Evolutionary conservation across 2,888 invertebrate genomes (phyloP), one percentile per base, ranked within the genome.

Genomic region (Lissocephala sabroskyi): DNA sequence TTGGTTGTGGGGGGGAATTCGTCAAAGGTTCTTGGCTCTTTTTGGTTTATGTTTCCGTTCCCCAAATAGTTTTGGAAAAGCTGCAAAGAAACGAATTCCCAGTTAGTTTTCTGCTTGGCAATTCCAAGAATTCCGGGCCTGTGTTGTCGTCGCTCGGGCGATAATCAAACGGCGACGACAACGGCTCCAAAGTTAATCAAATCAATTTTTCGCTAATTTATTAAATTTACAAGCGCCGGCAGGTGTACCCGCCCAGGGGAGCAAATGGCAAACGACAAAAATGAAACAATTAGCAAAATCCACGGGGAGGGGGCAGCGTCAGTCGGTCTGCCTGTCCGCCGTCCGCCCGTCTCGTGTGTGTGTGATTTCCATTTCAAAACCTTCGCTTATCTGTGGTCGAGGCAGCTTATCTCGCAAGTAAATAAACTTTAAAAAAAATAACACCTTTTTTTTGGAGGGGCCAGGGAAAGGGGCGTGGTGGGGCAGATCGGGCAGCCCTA

Each of bases 131-230:
- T n/a, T n/a, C n/a, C n/a, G n/a, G 3, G 23, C 7, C 4, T 23
- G 23, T 23, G 23, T 23, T 3, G 3, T 3, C 7, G 23, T 14
- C 4, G 7, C 9, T 18, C 3, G n/a, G 17, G 3, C 2, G 19
- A 19, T 39, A 10, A 19, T 4, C 6, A 44, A 35, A 32, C 13
- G 30, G 13, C 13, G 30, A 32, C 30, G 30, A 32, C 13, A 32
- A 32, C 30, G 10, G 9, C 13, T 16, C 35, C 3, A 64, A 62
- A 73, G 65, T 76, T 76, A 70, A 70, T 70, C 77, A 76, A 70
- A 70, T 70, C 77, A 62, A 68, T 76, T 70, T 66, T 64, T 76
- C 56, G 68, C 74, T 70, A 73, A 70, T 76, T 70, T 76, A 56
- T 68, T 73, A 62, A 70, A 76, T 76, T 70, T 70, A 70, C 77